These are phyloP conservation scores for Hemichromis elongatus DNA, from an alignment of 2,113 vertebrate genomes.

Conservation along the genomic window DNA sequence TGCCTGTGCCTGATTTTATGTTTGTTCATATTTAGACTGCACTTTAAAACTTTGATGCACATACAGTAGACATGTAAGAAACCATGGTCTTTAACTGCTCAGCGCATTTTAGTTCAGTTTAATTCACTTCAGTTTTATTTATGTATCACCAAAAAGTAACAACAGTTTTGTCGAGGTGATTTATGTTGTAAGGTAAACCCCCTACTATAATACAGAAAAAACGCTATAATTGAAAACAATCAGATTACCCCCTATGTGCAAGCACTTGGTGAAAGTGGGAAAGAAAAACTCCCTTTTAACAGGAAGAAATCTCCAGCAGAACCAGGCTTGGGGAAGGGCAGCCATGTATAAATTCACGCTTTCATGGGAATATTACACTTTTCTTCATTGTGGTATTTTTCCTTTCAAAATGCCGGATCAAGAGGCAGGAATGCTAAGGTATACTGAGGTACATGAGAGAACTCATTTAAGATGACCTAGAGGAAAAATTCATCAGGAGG, in stretches of 20 bases:
- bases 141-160: neutral
- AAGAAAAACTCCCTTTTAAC: neutral
- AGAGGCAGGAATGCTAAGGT: neutral
- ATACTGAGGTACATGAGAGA: neutral
- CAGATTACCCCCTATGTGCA: neutral
- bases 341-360: neutral
- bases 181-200: neutral
- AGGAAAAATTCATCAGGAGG: neutral
- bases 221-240: neutral
- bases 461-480: neutral
- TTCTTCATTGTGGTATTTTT: neutral
- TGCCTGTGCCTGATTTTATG: neutral
- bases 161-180: neutral
- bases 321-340: fast-evolving
- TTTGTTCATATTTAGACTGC: neutral
- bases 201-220: neutral
- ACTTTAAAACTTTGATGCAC: neutral
- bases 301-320: neutral
- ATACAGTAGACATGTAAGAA: neutral
- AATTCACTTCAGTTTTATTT: neutral
- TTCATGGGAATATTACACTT: neutral
- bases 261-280: neutral
- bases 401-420: neutral
- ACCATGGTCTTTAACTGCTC: neutral
- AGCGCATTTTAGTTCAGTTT: neutral